Percentiles rank a stretch among this genome's conserved stretches.
Conservation (phyloP, 1,140 invertebrate genomes). For the Zelostemma sp. region DNA sequence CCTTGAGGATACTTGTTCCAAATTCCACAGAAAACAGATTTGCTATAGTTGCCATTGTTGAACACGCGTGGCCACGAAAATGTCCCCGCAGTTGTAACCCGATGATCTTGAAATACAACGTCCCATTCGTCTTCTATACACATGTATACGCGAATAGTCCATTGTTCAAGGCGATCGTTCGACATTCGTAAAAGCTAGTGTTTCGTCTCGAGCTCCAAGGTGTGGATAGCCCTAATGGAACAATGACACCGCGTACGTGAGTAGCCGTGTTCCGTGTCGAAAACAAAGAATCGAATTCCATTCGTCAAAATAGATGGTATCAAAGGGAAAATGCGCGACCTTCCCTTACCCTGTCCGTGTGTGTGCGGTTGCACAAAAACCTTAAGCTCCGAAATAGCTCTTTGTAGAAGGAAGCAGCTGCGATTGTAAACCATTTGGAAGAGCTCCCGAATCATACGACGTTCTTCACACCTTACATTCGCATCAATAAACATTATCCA, state of each 20-base stretch:
- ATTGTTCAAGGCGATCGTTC: conserved; percentile 10
- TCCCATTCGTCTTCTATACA: background rate
- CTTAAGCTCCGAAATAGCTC: conserved; percentile 19
- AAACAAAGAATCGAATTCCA: conserved; percentile 26
- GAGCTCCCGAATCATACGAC: conserved; percentile 4
- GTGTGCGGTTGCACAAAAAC: conserved; percentile 23
- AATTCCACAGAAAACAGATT: too few species aligned
- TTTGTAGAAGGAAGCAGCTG: conserved; percentile 25
- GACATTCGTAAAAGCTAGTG: conserved; percentile 8
- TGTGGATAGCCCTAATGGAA: conserved; percentile 12
- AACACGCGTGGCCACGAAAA: background rate
- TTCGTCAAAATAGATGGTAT: conserved; percentile 23
- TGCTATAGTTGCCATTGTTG: too few species aligned
- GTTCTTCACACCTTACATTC: conserved; percentile 24
- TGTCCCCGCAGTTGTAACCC: background rate
- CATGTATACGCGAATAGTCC: background rate
- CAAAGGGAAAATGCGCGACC: conserved; percentile 11
- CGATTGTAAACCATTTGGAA: conserved; percentile 20
- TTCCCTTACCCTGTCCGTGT: conserved; percentile 2
- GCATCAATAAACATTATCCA: conserved; percentile 20
- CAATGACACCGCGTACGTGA: conserved; percentile 10
- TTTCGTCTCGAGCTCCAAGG: background rate
- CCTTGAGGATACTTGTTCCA: too few species aligned
- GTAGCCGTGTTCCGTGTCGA: conserved; percentile 15
- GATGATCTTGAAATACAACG: conserved; percentile 1